Percentiles rank a stretch among this genome's conserved stretches.
phyloP scores from a whole-genome alignment of 2,113 vertebrate species.

The Monarcha castaneiventris region DNA sequence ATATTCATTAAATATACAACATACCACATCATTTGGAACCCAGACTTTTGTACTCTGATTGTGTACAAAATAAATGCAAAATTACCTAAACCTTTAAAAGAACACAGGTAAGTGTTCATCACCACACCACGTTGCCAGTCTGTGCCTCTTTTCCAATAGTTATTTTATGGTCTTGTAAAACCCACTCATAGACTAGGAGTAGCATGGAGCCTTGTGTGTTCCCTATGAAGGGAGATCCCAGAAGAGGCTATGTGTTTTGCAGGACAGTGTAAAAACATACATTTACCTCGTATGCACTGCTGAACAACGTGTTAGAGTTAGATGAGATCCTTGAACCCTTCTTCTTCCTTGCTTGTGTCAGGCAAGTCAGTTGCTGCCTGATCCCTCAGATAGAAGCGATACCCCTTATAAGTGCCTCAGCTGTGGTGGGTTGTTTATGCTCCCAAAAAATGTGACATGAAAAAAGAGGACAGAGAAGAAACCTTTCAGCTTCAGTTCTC shows the following conservation, averaged over 20 bases:
- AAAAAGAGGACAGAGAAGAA: background rate
- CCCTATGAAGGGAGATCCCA: accelerated
- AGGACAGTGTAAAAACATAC: background rate
- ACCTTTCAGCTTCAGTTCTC: background rate
- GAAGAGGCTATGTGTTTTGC: background rate
- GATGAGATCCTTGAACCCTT: background rate
- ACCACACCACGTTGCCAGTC: accelerated
- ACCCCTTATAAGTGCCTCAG: background rate
- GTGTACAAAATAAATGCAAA: background rate
- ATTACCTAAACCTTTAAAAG: background rate
- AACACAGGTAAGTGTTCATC: background rate
- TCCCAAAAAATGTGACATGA: background rate
- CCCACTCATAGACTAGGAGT: background rate
- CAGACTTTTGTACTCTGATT: background rate
- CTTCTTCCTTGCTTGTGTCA: background rate
- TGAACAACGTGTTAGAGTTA: background rate
- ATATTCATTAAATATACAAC: background rate
- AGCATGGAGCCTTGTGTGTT: background rate
- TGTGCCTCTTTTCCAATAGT: background rate
- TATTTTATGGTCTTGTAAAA: background rate
- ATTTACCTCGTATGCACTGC: background rate
- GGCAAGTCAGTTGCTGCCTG: background rate
- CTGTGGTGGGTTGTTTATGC: background rate
- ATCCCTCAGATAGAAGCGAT: background rate
- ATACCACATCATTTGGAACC: background rate